Evolutionary conservation across 2,888 invertebrate genomes (phyloP).

Genomic region (Tenthredo distinguenda): DNA sequence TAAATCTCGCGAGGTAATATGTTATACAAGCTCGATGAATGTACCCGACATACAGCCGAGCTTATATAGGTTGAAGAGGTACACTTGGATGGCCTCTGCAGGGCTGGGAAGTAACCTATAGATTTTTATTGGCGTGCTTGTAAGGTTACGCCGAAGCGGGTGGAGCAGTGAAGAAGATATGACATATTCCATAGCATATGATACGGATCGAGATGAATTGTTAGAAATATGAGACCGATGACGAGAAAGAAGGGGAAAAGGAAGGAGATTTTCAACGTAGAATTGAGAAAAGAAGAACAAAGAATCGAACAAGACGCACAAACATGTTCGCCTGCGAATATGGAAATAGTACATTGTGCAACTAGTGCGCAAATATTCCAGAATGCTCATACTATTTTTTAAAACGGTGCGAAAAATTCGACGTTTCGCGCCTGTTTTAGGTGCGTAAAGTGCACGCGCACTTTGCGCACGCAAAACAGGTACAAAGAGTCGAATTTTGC

Average conservation of each 20-base stretch:
- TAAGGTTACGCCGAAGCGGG: slow-evolving; percentile 17
- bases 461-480: too few relatives aligned
- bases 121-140: slow-evolving; percentile 24
- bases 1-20: background rate
- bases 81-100: slow-evolving; percentile 27
- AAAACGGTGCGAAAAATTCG: too few relatives aligned
- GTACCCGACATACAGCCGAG: background rate
- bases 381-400: too few relatives aligned
- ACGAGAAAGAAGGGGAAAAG: background rate
- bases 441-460: too few relatives aligned
- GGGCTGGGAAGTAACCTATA: background rate
- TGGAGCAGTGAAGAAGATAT: background rate
- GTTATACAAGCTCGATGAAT: background rate
- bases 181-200: background rate
- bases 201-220: background rate
- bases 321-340: background rate
- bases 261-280: background rate
- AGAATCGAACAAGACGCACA: background rate
- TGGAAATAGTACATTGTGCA: too few relatives aligned
- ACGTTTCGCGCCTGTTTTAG: too few relatives aligned
- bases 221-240: background rate
- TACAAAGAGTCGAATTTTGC: too few relatives aligned
- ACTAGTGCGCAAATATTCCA: too few relatives aligned
- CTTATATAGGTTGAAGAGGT: slow-evolving; percentile 32
- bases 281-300: background rate